A percentile compares a stretch with the other conserved stretches of the same genome.
Conservation (phyloP, 2,113 vertebrate species). For the Cygnus buccinator region DNA sequence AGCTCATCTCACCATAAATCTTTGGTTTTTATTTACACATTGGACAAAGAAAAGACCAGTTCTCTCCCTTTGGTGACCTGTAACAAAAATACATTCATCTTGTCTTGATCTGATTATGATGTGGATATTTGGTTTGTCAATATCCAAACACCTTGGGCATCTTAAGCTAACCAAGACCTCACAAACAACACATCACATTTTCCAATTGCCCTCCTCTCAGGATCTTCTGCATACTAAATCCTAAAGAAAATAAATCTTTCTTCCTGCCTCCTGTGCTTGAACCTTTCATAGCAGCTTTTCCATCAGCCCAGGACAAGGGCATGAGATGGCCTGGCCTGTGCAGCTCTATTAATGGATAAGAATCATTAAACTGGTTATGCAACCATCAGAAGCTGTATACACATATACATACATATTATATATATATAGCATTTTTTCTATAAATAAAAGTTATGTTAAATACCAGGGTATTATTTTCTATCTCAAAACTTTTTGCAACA, state of each 20-base stretch:
- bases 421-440: not conserved
- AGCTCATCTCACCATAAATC: not conserved
- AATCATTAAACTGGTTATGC: not conserved
- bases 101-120: not conserved
- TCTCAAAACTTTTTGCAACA: constrained; percentile 50
- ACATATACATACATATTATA: not conserved
- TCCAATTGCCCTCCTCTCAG: not conserved
- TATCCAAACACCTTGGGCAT: not conserved
- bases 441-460: constrained; percentile 76
- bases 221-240: not conserved
- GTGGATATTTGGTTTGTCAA: not conserved
- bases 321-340: not conserved
- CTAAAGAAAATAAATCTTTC: not conserved
- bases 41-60: not conserved
- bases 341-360: not conserved
- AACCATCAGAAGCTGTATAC: not conserved
- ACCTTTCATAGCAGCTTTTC: not conserved
- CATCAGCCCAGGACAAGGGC: not conserved
- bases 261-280: not conserved
- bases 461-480: constrained; percentile 64
- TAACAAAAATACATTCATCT: constrained; percentile 1
- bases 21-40: constrained; percentile 52
- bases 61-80: constrained; percentile 44
- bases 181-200: not conserved
- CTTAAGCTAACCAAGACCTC: not conserved